Conservation (phyloP, 2,113 vertebrate genomes). For the Halichoeres trimaculatus region DNA sequence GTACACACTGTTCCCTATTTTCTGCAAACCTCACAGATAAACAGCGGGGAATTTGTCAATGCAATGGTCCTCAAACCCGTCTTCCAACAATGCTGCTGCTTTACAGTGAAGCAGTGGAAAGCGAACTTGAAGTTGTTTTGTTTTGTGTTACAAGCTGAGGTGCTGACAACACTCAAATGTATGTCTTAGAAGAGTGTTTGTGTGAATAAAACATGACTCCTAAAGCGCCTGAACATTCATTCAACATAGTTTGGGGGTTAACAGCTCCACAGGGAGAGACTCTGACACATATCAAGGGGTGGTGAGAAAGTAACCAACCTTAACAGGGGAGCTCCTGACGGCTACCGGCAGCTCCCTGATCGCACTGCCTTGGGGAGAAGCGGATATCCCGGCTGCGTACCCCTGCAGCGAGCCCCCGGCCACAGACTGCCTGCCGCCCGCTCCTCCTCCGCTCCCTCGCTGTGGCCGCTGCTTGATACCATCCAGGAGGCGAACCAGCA, state of each 20-base stretch:
- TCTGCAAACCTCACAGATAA: constrained; percentile 17
- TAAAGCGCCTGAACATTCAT: background rate
- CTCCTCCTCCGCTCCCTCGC: constrained; percentile 73
- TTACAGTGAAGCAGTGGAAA: background rate
- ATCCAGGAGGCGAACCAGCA: constrained; percentile 93
- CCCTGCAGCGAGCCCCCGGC: constrained; percentile 77
- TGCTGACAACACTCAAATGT: background rate
- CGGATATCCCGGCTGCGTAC: constrained; percentile 80
- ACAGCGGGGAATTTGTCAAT: background rate
- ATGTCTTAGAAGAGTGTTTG: background rate
- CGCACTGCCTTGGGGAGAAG: constrained; percentile 84
- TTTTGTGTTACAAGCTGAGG: background rate
- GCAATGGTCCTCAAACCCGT: background rate
- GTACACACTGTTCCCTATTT: constrained; percentile 36
- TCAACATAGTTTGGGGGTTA: background rate
- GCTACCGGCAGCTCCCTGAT: constrained; percentile 85
- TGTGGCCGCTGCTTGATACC: constrained; percentile 92
- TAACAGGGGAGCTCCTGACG: constrained; percentile 85
- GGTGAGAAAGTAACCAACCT: constrained; percentile 80
- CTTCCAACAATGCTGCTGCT: background rate
- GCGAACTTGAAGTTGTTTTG: constrained; percentile 27
- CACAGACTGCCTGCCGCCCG: constrained; percentile 72
- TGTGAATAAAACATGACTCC: background rate
- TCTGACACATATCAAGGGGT: background rate
- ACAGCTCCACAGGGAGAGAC: background rate